phyloP scores from a whole-genome alignment of 2,113 vertebrate genomes.

The Anolis carolinensis region DNA sequence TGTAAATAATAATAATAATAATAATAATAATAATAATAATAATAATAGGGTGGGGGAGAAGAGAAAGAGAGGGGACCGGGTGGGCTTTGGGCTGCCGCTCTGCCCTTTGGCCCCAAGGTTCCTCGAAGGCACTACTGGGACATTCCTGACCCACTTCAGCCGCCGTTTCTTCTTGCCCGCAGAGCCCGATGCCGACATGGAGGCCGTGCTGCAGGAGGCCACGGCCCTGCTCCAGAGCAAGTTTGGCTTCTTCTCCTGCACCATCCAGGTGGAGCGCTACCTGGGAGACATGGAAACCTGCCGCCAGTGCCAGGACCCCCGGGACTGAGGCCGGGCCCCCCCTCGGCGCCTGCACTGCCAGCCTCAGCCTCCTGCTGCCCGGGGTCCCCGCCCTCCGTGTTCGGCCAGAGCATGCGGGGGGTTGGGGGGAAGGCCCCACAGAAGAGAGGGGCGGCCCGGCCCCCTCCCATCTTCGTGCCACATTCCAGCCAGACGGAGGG shows the following conservation, averaged over 20 bases:
- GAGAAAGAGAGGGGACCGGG: no score
- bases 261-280: constrained; percentile 91
- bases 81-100: no score
- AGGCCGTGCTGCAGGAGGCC: constrained; percentile 86
- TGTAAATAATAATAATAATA: no score
- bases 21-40: no score
- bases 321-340: constrained; percentile 66
- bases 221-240: constrained; percentile 82
- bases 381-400: neutral
- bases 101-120: no score
- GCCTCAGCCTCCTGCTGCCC: neutral
- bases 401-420: neutral
- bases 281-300: constrained; percentile 85
- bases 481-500: neutral
- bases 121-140: no score
- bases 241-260: constrained; percentile 88
- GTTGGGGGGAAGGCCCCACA: neutral
- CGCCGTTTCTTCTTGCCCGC: neutral
- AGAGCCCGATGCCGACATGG: constrained; percentile 81
- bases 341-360: neutral
- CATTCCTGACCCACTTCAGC: no score
- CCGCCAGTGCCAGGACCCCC: constrained; percentile 82
- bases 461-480: neutral
- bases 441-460: neutral
- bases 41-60: no score